Percentiles rank a stretch among this genome's conserved stretches.
phyloP scores from a whole-genome alignment of 1,140 invertebrate species.

The Diorhabda elongata region DNA sequence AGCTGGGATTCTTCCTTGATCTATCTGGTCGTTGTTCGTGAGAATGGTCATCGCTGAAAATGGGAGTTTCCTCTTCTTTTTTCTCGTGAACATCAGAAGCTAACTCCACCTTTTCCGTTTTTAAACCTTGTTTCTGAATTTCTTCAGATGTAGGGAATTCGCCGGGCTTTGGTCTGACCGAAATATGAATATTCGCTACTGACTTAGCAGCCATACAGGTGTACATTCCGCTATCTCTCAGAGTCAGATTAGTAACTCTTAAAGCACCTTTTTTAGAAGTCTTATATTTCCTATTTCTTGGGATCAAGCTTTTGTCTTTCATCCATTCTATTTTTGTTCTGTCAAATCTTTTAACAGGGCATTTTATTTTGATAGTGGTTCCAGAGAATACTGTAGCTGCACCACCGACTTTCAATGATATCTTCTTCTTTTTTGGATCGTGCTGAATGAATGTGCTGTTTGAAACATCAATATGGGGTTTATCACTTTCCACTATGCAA shows the following conservation, averaged over 20 bases:
- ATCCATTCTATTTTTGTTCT: conserved; percentile 77
- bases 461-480: conserved; percentile 60
- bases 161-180: conserved; percentile 68
- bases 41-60: conserved; percentile 58
- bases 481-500: conserved; percentile 64
- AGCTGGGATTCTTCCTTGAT: conserved; percentile 48
- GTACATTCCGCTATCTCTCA: conserved; percentile 75
- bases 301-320: conserved; percentile 70
- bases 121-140: conserved; percentile 52
- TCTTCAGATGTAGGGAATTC: conserved; percentile 76
- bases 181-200: conserved; percentile 66
- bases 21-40: conserved; percentile 56
- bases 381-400: conserved; percentile 79
- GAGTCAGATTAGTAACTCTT: conserved; percentile 70
- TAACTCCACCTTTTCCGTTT: conserved; percentile 44
- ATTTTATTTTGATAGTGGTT: conserved; percentile 84
- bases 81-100: conserved; percentile 35
- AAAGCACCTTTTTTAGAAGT: conserved; percentile 84
- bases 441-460: conserved; percentile 77
- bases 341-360: conserved; percentile 78
- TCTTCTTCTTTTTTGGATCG: conserved; percentile 71
- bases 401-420: conserved; percentile 77
- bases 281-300: conserved; percentile 72
- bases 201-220: conserved; percentile 75
- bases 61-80: conserved; percentile 35